Evolutionary conservation across 1,140 invertebrate genomes (phyloP).

Genomic region (Sweltsa coloradensis): DNA sequence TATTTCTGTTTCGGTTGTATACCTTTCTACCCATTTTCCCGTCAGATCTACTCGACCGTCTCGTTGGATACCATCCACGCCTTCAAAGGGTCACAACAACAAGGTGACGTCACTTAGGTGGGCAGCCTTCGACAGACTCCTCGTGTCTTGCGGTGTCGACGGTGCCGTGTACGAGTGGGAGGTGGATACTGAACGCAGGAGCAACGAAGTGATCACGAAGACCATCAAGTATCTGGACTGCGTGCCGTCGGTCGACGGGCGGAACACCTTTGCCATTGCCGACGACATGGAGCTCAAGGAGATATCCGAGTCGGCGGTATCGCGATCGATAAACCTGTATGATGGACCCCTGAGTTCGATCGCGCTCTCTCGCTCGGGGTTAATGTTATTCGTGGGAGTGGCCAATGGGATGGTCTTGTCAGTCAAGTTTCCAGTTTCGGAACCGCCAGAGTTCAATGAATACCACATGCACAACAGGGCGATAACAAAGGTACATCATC

Average conservation of each 20-base stretch:
- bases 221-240: constrained; percentile 46
- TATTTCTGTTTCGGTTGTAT: no score
- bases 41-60: constrained; percentile 32
- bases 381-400: constrained; percentile 62
- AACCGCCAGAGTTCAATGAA: constrained; percentile 53
- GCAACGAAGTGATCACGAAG: constrained; percentile 68
- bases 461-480: constrained; percentile 56
- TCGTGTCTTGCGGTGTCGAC: constrained; percentile 71
- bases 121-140: constrained; percentile 57
- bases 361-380: constrained; percentile 54
- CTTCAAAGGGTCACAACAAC: constrained; percentile 39
- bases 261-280: constrained; percentile 61
- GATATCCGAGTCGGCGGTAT: constrained; percentile 52
- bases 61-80: constrained; percentile 34
- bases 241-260: constrained; percentile 43
- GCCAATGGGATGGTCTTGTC: constrained; percentile 59
- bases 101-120: constrained; percentile 50
- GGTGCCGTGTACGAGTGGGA: constrained; percentile 90
- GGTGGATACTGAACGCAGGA: constrained; percentile 49
- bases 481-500: constrained; percentile 44
- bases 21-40: no score
- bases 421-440: constrained; percentile 62
- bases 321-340: not conserved
- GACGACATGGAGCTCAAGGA: constrained; percentile 65
- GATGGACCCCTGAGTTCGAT: constrained; percentile 38